phyloP scores from a whole-genome alignment of 2,888 invertebrate genomes.

The Euclidia mi region DNA sequence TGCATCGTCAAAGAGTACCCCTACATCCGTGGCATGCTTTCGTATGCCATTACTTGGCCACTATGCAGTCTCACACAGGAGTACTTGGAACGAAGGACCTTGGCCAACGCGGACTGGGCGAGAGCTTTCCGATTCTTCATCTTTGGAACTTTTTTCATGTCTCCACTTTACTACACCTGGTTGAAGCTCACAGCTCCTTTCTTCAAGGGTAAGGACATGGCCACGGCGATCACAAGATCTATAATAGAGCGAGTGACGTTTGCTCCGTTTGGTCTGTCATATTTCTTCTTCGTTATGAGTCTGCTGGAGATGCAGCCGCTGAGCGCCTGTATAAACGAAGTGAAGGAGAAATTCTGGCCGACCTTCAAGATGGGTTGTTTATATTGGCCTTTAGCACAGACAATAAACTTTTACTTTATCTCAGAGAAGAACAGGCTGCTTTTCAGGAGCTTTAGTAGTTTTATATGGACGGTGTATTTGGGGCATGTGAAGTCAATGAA shows the following conservation, averaged over 20 bases:
- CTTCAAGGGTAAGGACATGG: not conserved
- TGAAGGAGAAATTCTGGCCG: not conserved
- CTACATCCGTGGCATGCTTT: slow-evolving; percentile 4
- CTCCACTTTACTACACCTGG: not conserved
- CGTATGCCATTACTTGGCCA: not conserved
- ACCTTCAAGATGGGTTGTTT: not conserved
- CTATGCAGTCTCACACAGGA: not conserved
- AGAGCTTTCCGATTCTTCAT: not conserved
- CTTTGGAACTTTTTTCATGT: slow-evolving; percentile 2
- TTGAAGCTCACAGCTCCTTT: not conserved
- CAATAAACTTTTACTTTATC: slow-evolving; percentile 5
- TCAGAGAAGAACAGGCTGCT: not conserved
- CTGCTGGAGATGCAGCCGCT: not conserved
- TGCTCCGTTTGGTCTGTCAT: not conserved
- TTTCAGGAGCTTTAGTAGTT: not conserved
- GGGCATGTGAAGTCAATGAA: not conserved
- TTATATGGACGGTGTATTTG: slow-evolving; percentile 2
- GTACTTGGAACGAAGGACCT: not conserved
- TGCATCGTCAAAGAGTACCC: too few relatives aligned
- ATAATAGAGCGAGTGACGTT: not conserved
- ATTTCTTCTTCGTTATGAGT: slow-evolving; percentile 7
- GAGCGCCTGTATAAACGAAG: not conserved
- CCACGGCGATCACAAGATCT: slow-evolving; percentile 3
- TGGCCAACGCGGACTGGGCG: not conserved
- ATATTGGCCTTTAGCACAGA: not conserved